Conservation (phyloP, 2,113 vertebrate genomes). For the Martes martes region DNA sequence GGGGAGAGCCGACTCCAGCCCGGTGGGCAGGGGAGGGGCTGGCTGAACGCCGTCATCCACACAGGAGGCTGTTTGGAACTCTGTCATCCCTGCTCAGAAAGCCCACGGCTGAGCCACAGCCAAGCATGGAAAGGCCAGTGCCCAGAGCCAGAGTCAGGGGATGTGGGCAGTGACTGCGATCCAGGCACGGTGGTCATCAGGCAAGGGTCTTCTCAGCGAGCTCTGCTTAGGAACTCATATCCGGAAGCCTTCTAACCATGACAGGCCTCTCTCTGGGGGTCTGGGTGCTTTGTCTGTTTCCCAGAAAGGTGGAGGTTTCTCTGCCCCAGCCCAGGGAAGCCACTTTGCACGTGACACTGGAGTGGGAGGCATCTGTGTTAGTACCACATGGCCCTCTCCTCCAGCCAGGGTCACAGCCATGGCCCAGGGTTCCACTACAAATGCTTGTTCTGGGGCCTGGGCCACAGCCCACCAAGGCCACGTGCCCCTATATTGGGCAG, state of each 20-base stretch:
- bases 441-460: background rate
- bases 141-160: background rate
- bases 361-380: fast-evolving
- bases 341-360: background rate
- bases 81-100: background rate
- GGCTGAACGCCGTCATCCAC: background rate
- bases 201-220: fast-evolving
- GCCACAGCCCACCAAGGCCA: background rate
- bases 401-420: background rate
- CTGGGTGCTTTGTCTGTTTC: background rate
- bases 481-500: background rate
- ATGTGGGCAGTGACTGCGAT: fast-evolving
- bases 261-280: background rate
- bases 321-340: background rate
- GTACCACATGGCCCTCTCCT: fast-evolving
- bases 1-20: background rate
- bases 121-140: background rate
- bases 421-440: background rate
- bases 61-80: background rate
- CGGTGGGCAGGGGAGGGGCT: background rate
- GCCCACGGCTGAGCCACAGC: background rate
- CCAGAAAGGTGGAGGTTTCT: background rate
- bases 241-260: background rate
- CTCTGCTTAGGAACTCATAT: background rate
- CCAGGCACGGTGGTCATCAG: fast-evolving